A percentile compares a stretch with the other conserved stretches of the same genome.
These are phyloP conservation scores for Asobara japonica DNA, from an alignment of 1,140 invertebrate species.

Conservation along the genomic window DNA sequence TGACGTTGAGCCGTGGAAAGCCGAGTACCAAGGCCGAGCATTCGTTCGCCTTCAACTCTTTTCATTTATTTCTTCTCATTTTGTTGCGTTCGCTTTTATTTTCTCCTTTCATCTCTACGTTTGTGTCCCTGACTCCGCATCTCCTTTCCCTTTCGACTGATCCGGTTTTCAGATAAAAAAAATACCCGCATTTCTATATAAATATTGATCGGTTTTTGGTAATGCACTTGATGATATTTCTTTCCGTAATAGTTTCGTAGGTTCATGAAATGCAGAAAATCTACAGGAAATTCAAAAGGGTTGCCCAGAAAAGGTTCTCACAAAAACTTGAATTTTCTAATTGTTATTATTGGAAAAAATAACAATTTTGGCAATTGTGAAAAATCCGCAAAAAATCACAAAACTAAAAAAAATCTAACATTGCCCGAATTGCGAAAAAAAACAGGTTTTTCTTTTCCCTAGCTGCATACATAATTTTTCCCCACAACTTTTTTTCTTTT, in stretches of 20 bases:
- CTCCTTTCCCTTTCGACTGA: slow-evolving; percentile 13
- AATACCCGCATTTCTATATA: not conserved
- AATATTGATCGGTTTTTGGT: too few species aligned
- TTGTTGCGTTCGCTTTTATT: slow-evolving; percentile 41
- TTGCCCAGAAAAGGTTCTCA: too few species aligned
- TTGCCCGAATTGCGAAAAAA: too few species aligned
- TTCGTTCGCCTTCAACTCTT: slow-evolving; percentile 47
- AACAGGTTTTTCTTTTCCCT: too few species aligned
- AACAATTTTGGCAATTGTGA: too few species aligned
- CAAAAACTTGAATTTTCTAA: too few species aligned
- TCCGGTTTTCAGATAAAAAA: slow-evolving; percentile 3
- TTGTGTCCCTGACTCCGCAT: slow-evolving; percentile 8
- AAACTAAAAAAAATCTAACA: too few species aligned
- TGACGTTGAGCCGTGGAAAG: slow-evolving; percentile 19
- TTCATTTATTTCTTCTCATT: slow-evolving; percentile 41
- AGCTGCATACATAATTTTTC: too few species aligned
- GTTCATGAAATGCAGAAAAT: not conserved
- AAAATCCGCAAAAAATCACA: too few species aligned
- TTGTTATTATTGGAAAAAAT: too few species aligned
- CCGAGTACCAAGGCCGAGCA: slow-evolving; percentile 48
- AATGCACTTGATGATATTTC: too few species aligned
- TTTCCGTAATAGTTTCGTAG: too few species aligned
- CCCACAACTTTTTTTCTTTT: not conserved
- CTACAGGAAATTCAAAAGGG: not conserved
- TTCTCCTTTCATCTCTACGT: slow-evolving; percentile 27